Percentiles rank a stretch among this genome's conserved stretches.
These are phyloP conservation scores for Leptinotarsa peninsularis DNA, from an alignment of 2,888 invertebrate species.

Conservation along the genomic window DNA sequence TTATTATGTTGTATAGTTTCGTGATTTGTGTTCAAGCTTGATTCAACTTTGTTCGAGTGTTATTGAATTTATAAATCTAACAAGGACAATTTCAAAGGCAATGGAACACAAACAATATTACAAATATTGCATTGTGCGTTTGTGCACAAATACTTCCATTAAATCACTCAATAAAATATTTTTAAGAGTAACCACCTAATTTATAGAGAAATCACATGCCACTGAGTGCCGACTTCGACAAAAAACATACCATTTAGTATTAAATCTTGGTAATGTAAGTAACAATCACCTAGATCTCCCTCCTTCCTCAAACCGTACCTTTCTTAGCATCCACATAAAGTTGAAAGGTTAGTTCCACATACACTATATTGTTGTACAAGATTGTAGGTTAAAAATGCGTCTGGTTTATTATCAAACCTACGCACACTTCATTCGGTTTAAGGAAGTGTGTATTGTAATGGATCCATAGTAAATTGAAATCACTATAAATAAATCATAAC, in stretches of 20 bases:
- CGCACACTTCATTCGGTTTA: conserved; percentile 23
- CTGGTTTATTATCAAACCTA: conserved; percentile 30
- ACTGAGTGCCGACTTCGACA: too few species aligned
- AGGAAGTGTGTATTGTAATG: conserved; percentile 21
- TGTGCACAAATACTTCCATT: too few species aligned
- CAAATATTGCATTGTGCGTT: too few species aligned
- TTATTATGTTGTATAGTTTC: too few species aligned
- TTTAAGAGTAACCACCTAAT: too few species aligned
- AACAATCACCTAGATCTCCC: conserved; percentile 12
- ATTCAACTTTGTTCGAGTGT: too few species aligned
- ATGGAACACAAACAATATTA: too few species aligned
- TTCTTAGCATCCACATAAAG: conserved; percentile 15
- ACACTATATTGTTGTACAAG: conserved; percentile 25
- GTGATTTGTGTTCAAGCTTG: too few species aligned
- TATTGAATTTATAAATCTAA: too few species aligned
- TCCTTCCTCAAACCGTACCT: conserved; percentile 6
- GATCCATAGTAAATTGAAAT: conserved; percentile 15
- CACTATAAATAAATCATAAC: conserved; percentile 15
- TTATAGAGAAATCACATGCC: too few species aligned
- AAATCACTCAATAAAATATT: too few species aligned
- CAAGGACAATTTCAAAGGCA: too few species aligned
- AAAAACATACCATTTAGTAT: not conserved
- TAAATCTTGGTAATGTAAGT: conserved; percentile 1
- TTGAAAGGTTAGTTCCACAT: conserved; percentile 28
- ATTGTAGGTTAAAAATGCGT: conserved; percentile 28